A percentile compares a stretch with the other conserved stretches of the same genome.
Evolutionary conservation across 1,140 invertebrate genomes (phyloP).

Genomic region (Apis dorsata): DNA sequence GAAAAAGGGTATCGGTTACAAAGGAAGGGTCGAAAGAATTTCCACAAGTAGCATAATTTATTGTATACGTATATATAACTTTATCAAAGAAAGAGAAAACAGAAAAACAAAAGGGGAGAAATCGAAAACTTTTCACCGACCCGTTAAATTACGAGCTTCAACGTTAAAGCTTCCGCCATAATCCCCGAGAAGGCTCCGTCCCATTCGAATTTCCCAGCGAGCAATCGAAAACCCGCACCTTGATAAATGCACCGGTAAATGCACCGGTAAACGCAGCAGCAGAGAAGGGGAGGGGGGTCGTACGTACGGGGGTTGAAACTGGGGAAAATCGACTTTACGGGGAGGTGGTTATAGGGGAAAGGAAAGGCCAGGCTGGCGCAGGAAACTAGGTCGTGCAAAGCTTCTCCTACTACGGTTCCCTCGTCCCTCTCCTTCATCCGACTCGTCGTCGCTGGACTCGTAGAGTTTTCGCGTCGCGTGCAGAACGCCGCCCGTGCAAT

Average conservation of each 20-base stretch:
- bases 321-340: conserved; percentile 40
- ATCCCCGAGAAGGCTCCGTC: too few species aligned
- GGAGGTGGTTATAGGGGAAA: conserved; percentile 18
- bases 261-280: background rate
- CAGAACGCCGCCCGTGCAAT: conserved; percentile 21
- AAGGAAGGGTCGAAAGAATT: too few species aligned
- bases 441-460: background rate
- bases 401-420: background rate
- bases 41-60: too few species aligned
- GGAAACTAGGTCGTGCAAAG: conserved; percentile 58
- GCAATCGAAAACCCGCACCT: background rate
- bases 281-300: background rate
- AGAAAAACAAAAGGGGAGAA: too few species aligned
- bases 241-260: background rate
- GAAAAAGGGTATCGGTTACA: too few species aligned
- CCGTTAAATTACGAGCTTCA: too few species aligned
- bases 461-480: conserved; percentile 40
- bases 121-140: too few species aligned
- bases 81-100: too few species aligned
- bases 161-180: too few species aligned
- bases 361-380: conserved; percentile 36
- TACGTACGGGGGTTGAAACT: background rate
- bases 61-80: too few species aligned
- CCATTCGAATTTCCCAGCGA: background rate
- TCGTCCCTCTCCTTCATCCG: background rate